Evolutionary conservation across 1,140 invertebrate species (phyloP).

Genomic region (Drosophila repletoides): DNA sequence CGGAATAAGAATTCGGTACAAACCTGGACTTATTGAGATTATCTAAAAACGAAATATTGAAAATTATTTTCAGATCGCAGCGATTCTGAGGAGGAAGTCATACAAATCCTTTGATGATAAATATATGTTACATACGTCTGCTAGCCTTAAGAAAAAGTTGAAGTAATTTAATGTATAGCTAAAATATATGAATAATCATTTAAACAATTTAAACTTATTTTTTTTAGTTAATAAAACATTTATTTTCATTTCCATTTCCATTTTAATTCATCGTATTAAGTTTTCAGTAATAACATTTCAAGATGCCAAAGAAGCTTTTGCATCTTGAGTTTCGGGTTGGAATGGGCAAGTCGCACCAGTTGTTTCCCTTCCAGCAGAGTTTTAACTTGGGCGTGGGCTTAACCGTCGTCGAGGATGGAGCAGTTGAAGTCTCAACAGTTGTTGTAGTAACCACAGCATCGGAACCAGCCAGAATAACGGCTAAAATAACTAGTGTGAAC

Average conservation of each 20-base stretch:
- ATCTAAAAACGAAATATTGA: background rate
- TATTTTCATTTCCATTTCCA: background rate
- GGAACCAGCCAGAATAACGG: background rate
- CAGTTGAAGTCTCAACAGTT: background rate
- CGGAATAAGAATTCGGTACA: no score
- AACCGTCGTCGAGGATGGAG: background rate
- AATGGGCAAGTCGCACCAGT: slow-evolving; percentile 13
- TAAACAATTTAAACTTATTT: background rate
- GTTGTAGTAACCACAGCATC: background rate
- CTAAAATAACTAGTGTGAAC: background rate
- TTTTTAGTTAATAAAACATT: background rate
- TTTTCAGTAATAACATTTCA: slow-evolving; percentile 8
- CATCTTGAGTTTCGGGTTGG: background rate
- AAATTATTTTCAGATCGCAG: slow-evolving; percentile 49
- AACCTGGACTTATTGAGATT: no score
- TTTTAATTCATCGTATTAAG: background rate
- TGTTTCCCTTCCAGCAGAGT: slow-evolving; percentile 23
- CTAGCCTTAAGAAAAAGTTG: slow-evolving; percentile 6
- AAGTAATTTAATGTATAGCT: background rate
- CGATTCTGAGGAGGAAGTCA: slow-evolving; percentile 63
- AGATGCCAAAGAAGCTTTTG: slow-evolving; percentile 3
- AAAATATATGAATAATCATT: background rate
- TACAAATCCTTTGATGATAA: slow-evolving; percentile 31
- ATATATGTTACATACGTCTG: background rate
- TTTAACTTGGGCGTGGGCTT: background rate